phyloP scores from a whole-genome alignment of 2,113 vertebrate species.

The Falco punctatus region DNA sequence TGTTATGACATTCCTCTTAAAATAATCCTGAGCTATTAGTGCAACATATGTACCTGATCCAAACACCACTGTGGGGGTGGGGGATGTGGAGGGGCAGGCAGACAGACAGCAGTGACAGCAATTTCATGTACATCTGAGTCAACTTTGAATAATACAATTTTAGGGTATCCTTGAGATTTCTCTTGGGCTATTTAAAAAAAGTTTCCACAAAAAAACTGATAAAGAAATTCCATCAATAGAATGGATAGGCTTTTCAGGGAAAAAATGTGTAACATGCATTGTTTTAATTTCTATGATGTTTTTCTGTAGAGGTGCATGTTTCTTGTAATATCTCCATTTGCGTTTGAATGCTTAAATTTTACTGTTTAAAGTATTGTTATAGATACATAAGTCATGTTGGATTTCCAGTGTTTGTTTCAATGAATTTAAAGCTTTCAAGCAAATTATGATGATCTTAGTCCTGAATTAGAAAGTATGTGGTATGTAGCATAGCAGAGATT shows the following conservation, averaged over 20 bases:
- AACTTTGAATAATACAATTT: not conserved
- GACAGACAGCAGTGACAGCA: too few relatives aligned
- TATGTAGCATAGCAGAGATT: not conserved
- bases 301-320: not conserved
- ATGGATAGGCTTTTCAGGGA: not conserved
- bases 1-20: not conserved
- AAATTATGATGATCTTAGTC: not conserved
- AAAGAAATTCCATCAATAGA: not conserved
- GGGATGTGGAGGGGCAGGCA: too few relatives aligned
- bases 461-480: not conserved
- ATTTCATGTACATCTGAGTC: not conserved
- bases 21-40: not conserved
- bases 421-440: not conserved
- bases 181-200: not conserved
- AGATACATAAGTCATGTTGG: not conserved
- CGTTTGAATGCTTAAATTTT: not conserved
- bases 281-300: not conserved
- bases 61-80: too few relatives aligned
- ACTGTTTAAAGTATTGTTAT: not conserved
- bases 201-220: not conserved
- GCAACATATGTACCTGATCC: not conserved
- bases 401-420: not conserved
- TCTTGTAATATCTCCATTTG: not conserved
- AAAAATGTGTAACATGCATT: not conserved
- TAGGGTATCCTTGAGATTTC: not conserved